phyloP scores from a whole-genome alignment of 2,797 vertebrate genomes.

The Melanotaenia trifasciata region DNA sequence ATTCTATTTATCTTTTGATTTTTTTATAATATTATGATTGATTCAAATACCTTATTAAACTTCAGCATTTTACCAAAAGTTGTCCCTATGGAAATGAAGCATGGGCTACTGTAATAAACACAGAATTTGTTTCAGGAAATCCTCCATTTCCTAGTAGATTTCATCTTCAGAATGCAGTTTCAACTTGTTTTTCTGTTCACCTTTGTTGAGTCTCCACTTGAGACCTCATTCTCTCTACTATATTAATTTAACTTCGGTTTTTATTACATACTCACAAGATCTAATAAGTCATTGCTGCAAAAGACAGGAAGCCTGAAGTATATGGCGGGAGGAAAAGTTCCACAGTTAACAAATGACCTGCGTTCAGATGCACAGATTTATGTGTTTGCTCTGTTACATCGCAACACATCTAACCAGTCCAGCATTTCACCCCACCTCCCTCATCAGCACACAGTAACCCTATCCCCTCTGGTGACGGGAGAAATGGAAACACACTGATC shows the following conservation, averaged over 20 bases:
- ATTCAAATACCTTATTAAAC: not conserved
- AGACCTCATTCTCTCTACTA: too few relatives aligned
- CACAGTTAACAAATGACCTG: conserved; percentile 80
- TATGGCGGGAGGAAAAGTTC: conserved; percentile 58
- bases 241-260: not conserved
- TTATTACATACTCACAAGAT: not conserved
- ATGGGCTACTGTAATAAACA: not conserved
- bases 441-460: conserved; percentile 87
- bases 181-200: not conserved
- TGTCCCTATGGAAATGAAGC: not conserved
- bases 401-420: conserved; percentile 82
- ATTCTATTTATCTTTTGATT: too few relatives aligned
- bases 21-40: not conserved
- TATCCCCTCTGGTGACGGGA: conserved; percentile 85
- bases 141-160: not conserved
- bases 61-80: not conserved
- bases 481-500: conserved; percentile 89
- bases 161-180: not conserved
- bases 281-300: not conserved
- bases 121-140: not conserved
- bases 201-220: not conserved
- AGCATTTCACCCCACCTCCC: conserved; percentile 86
- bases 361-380: conserved; percentile 86
- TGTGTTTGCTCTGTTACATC: conserved; percentile 79
- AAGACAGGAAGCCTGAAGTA: not conserved